Conservation (phyloP, 1,140 invertebrate species). For the Pantala flavescens region DNA sequence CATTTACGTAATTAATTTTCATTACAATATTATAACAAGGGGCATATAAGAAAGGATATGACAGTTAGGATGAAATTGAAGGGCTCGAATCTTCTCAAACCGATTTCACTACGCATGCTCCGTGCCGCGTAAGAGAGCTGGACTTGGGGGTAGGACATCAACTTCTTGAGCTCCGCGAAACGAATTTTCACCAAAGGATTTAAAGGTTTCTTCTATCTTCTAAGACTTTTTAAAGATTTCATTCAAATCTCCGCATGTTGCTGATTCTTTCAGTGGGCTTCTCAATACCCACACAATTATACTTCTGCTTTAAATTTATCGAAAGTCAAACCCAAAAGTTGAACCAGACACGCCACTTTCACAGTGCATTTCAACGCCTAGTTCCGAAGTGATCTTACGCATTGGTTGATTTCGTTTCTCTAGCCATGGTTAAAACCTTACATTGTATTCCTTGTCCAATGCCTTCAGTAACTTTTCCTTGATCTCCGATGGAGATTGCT, state of each 20-base stretch:
- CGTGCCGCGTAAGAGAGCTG: conserved; percentile 28
- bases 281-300: conserved; percentile 17
- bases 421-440: conserved; percentile 34
- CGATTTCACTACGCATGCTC: conserved; percentile 26
- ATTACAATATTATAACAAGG: too few relatives aligned
- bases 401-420: conserved; percentile 12
- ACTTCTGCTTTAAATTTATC: conserved; percentile 19
- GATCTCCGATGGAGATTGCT: conserved; percentile 46
- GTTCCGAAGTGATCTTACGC: conserved; percentile 14
- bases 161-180: conserved; percentile 24
- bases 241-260: conserved; percentile 18
- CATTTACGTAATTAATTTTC: too few relatives aligned
- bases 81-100: not conserved
- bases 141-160: conserved; percentile 26
- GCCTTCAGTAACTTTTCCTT: conserved; percentile 50
- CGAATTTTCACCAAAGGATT: conserved; percentile 26
- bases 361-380: conserved; percentile 23
- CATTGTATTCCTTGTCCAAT: conserved; percentile 51
- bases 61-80: not conserved
- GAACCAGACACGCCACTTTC: conserved; percentile 27
- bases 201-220: conserved; percentile 18
- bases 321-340: conserved; percentile 20
- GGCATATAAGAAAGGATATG: not conserved
- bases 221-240: conserved; percentile 9
- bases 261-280: conserved; percentile 14